Evolutionary conservation across 2,797 vertebrate genomes (phyloP).

Genomic region (Triplophysa yarkandensis): DNA sequence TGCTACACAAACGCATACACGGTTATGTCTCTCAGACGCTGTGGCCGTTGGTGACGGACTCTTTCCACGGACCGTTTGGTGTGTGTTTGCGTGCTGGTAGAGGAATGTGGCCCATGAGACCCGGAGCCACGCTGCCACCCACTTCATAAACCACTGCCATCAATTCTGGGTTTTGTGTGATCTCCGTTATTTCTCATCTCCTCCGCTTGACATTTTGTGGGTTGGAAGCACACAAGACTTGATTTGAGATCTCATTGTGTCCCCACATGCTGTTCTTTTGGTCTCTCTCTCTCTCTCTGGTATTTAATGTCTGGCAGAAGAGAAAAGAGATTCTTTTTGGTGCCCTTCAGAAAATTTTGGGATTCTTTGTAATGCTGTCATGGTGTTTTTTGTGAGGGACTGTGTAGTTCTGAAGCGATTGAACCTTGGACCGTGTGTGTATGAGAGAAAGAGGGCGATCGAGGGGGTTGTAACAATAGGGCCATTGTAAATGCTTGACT

Average conservation of each 20-base stretch:
- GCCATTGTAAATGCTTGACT: conserved; percentile 71
- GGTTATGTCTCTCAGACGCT: background rate
- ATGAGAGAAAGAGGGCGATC: background rate
- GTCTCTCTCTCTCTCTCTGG: conserved; percentile 11
- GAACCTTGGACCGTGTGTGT: conserved; percentile 27
- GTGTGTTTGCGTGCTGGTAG: conserved; percentile 3
- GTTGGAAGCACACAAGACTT: conserved; percentile 38
- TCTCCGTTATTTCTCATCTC: conserved; percentile 25
- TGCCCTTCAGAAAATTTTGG: conserved; percentile 7
- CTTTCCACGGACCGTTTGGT: conserved; percentile 35
- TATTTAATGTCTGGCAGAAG: background rate
- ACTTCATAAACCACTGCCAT: conserved; percentile 57
- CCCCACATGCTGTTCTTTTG: conserved; percentile 35
- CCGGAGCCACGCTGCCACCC: conserved; percentile 45
- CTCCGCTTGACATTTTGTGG: conserved; percentile 71
- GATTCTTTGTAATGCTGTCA: conserved; percentile 37
- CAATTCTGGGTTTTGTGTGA: conserved; percentile 59
- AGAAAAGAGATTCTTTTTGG: conserved; percentile 16
- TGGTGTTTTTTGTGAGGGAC: conserved; percentile 28
- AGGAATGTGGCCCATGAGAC: conserved; percentile 40
- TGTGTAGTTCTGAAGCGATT: background rate
- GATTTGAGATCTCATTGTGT: conserved; percentile 22
- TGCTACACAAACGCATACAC: background rate
- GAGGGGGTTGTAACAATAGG: conserved; percentile 68
- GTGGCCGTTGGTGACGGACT: conserved; percentile 37